phyloP scores from a whole-genome alignment of 2,797 vertebrate species.

The Oreochromis mossambicus region DNA sequence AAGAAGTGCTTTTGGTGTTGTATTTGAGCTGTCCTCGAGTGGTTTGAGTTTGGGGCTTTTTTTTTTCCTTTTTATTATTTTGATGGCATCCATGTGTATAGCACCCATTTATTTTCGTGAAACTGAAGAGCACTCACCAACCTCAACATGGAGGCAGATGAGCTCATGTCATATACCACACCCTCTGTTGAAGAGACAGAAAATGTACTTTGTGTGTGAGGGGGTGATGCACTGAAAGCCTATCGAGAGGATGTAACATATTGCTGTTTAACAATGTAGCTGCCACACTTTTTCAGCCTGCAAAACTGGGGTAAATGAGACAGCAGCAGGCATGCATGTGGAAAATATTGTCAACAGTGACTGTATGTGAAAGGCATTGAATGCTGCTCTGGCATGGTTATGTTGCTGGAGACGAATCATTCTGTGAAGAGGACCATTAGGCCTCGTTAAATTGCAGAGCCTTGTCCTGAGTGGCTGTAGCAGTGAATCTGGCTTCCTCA shows the following conservation, averaged over 20 bases:
- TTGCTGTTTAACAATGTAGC: background rate
- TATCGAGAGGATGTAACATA: background rate
- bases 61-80: background rate
- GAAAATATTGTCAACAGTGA: background rate
- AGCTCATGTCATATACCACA: background rate
- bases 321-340: background rate
- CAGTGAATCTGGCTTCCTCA: background rate
- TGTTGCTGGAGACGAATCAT: background rate
- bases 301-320: background rate
- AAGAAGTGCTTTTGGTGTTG: background rate
- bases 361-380: background rate
- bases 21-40: background rate
- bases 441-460: background rate
- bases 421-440: background rate
- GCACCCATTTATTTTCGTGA: background rate
- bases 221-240: background rate
- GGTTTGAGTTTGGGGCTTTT: background rate
- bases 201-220: background rate
- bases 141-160: background rate
- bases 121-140: background rate
- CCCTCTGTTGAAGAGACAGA: background rate
- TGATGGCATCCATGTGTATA: constrained; percentile 3
- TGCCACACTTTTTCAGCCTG: background rate
- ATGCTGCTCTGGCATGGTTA: background rate
- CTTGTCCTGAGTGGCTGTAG: background rate